These are phyloP conservation scores for Pherbina coryleti DNA, from an alignment of 2,888 invertebrate species.

Conservation along the genomic window DNA sequence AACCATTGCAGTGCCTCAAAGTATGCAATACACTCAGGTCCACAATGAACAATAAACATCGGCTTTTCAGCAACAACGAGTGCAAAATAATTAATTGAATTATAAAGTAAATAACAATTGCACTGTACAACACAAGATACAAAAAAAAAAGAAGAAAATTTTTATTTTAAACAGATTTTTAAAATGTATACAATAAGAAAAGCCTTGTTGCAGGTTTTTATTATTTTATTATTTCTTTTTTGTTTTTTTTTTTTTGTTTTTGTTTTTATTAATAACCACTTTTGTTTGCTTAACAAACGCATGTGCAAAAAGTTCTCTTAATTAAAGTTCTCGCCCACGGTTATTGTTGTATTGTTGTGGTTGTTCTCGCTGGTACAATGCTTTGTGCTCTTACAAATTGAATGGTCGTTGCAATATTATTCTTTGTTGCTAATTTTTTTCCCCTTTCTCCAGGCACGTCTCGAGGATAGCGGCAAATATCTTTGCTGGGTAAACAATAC, in stretches of 20 bases:
- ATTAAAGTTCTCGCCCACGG: background rate
- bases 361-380: background rate
- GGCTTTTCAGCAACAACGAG: background rate
- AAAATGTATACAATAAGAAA: background rate
- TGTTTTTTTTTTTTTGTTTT: background rate
- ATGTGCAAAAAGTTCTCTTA: background rate
- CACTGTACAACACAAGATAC: background rate
- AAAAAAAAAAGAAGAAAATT: background rate
- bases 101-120: background rate
- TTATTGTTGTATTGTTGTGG: background rate
- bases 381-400: background rate
- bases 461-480: constrained; percentile 88
- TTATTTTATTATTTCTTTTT: too few relatives aligned
- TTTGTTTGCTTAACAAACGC: background rate
- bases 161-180: background rate
- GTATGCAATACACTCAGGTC: background rate
- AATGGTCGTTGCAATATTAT: background rate
- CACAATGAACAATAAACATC: background rate
- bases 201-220: too few relatives aligned
- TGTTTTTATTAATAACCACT: background rate
- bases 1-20: background rate
- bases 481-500: constrained; percentile 93
- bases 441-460: constrained; percentile 68
- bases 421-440: constrained; percentile 5
- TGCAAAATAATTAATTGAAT: constrained; percentile 11